These are phyloP conservation scores for Edolisoma coerulescens DNA, from an alignment of 2,113 vertebrate genomes.

Conservation along the genomic window DNA sequence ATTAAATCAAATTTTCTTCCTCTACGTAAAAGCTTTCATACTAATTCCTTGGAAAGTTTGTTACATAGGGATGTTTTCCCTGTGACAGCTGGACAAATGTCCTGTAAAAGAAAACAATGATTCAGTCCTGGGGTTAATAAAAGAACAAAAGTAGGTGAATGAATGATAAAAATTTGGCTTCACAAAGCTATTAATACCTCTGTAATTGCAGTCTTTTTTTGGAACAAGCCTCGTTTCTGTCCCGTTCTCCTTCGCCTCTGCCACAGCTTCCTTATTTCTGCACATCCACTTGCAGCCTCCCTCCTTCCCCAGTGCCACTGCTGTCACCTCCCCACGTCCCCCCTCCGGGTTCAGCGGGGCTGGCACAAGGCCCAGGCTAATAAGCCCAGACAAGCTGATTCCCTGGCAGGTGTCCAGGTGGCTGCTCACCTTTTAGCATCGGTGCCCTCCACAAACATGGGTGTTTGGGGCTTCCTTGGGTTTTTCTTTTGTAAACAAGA, in stretches of 20 bases:
- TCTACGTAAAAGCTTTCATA: neutral
- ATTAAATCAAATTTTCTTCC: neutral
- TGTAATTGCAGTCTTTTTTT: slow-evolving; percentile 23
- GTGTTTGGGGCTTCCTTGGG: neutral
- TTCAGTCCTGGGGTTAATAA: neutral
- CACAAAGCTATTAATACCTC: neutral
- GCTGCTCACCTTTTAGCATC: neutral
- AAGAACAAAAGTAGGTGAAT: slow-evolving; percentile 22
- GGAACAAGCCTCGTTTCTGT: neutral
- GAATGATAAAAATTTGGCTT: neutral
- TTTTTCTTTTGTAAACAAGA: neutral
- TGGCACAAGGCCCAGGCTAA: neutral
- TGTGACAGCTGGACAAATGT: neutral
- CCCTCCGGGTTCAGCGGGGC: accelerated
- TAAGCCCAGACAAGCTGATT: neutral
- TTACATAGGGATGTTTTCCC: neutral
- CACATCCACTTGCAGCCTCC: too few relatives aligned
- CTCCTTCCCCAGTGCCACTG: neutral
- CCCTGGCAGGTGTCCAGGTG: neutral
- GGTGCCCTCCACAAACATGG: neutral
- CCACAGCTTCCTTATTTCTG: neutral
- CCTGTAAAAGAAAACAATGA: neutral
- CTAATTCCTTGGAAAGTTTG: neutral
- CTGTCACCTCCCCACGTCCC: neutral
- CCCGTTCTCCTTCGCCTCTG: neutral